These are phyloP conservation scores for Ascaphus truei DNA, from an alignment of 2,113 vertebrate genomes.

Conservation along the genomic window DNA sequence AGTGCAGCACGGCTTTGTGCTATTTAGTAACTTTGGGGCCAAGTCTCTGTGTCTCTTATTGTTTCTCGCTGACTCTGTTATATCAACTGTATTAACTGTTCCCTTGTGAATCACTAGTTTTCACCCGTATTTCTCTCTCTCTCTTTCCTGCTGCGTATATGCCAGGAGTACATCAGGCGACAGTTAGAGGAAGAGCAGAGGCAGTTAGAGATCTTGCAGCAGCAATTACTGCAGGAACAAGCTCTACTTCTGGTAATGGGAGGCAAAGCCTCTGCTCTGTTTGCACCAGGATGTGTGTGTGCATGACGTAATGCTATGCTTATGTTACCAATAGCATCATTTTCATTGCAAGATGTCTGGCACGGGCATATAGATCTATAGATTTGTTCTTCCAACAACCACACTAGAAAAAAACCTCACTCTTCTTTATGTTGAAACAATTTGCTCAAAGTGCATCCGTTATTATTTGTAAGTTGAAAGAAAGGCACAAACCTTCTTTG, in stretches of 20 bases:
- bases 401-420: too few relatives aligned
- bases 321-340: not conserved
- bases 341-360: not conserved
- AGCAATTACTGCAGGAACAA: conserved; percentile 98
- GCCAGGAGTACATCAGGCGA: conserved; percentile 96
- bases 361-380: too few relatives aligned
- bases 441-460: too few relatives aligned
- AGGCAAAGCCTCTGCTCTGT: conserved; percentile 38
- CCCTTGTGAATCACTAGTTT: conserved; percentile 16
- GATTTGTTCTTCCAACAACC: too few relatives aligned
- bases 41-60: not conserved
- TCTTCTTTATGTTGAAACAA: too few relatives aligned
- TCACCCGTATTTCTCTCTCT: conserved; percentile 43
- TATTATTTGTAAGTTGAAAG: too few relatives aligned
- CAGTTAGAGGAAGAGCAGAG: conserved; percentile 99
- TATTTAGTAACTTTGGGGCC: too few relatives aligned
- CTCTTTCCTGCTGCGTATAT: conserved; percentile 57
- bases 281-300: conserved; percentile 26
- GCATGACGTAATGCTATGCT: not conserved
- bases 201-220: conserved; percentile 98
- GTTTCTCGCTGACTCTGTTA: not conserved
- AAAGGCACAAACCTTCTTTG: too few relatives aligned
- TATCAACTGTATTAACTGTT: not conserved
- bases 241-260: conserved; percentile 96
- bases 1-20: too few relatives aligned